Evolutionary conservation across 2,113 vertebrate species (phyloP).

Genomic region (Mus spicilegus): DNA sequence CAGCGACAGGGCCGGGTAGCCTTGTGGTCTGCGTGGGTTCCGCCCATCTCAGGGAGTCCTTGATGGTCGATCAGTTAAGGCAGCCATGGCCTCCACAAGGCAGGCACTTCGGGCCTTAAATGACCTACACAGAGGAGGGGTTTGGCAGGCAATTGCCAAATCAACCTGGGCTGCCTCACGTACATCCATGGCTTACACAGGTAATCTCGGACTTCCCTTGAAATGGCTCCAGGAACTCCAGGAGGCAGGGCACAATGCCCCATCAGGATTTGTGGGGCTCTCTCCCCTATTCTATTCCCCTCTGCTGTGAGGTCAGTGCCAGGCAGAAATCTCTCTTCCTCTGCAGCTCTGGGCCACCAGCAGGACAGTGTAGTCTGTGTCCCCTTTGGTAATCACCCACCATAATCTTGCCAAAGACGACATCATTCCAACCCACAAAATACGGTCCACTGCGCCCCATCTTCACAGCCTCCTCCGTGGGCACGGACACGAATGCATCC

Average conservation of each 20-base stretch:
- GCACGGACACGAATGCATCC: background rate
- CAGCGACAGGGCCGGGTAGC: fast-evolving
- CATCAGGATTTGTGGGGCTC: too few species aligned
- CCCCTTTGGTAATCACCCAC: background rate
- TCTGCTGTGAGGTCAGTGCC: background rate
- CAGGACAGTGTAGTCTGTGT: background rate
- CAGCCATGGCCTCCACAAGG: background rate
- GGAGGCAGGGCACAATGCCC: background rate
- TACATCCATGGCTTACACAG: background rate
- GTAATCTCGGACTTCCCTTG: background rate
- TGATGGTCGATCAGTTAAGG: background rate
- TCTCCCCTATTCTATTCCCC: background rate
- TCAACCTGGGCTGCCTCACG: background rate
- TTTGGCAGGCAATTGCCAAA: background rate
- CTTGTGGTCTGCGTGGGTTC: fast-evolving
- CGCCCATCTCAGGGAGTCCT: background rate
- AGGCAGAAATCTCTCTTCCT: background rate
- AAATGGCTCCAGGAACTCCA: background rate
- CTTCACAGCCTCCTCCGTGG: background rate
- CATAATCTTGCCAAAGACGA: background rate
- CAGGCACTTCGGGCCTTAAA: background rate
- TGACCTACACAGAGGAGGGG: background rate
- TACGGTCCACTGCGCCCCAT: background rate
- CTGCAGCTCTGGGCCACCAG: background rate
- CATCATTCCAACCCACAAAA: background rate